phyloP scores from a whole-genome alignment of 2,797 vertebrate species.

The Diplodus sargus region DNA sequence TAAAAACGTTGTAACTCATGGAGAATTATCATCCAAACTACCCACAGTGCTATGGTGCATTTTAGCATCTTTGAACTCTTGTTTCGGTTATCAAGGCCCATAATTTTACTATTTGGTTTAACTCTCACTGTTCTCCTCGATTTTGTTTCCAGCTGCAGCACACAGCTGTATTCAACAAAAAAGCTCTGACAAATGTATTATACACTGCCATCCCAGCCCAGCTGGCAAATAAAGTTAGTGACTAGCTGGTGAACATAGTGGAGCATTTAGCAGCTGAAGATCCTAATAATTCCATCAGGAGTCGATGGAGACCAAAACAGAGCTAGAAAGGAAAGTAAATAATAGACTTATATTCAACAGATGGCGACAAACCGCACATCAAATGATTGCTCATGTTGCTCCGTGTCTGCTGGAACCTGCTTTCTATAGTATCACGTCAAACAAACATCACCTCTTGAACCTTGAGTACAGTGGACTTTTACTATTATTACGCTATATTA shows the following conservation, averaged over 20 bases:
- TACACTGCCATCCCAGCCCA: not conserved
- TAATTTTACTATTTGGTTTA: not conserved
- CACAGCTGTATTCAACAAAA: not conserved
- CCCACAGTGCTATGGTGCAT: not conserved
- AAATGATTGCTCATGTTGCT: not conserved
- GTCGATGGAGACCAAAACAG: not conserved
- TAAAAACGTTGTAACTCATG: not conserved
- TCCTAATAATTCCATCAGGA: not conserved
- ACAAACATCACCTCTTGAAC: no score
- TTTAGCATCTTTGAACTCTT: not conserved
- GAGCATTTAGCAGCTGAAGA: not conserved
- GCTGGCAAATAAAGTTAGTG: not conserved
- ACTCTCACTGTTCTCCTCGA: not conserved
- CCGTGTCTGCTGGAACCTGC: not conserved
- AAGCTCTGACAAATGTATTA: not conserved
- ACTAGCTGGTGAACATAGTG: no score
- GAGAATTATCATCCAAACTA: no score
- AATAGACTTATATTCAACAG: not conserved
- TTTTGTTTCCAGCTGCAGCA: not conserved
- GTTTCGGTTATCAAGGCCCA: not conserved
- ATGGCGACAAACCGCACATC: not conserved
- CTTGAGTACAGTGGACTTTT: not conserved
- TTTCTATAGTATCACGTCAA: not conserved
- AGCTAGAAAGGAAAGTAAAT: not conserved
- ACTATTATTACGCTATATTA: no score